Base-by-base conservation (phyloP, 2,113 vertebrate species). In the Heptranchias perlo region DNA sequence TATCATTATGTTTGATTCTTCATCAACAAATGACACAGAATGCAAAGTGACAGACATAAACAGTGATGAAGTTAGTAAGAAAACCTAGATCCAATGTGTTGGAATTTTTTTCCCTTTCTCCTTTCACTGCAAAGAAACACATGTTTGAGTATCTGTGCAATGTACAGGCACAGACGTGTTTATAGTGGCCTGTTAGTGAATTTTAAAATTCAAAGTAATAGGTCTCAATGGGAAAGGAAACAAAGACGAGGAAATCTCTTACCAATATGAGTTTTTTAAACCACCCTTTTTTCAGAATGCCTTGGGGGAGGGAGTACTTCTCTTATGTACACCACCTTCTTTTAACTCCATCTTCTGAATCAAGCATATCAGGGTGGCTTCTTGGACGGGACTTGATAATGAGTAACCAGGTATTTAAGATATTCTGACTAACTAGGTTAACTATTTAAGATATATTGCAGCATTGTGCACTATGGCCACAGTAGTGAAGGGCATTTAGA, bases 41-140 rank as follows among this genome's bases (percentile, higher is more conserved):
- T 54, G 4, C 5, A 21, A 4, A n/a, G 14, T 73, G 86, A 35
- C 28, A 14, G 54, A 65, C 13, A 21, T 97, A 97, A 95, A 87
- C 21, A 31, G 31, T 44, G 52, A 69, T 67, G 44, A 78, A 58
- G 49, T 87, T 62, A n/a, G 7, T 4, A 21, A 35, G 64, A 89
- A 82, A 39, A 96, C 35, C 4, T 47, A 67, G 8, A 93, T 93
- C 61, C 52, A 18, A 18, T 39, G 2, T 6, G 78, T 44, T 44
- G 39, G n/a, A 78, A 14, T 78, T 78, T 78, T 39, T 4, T 10
- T 49, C 18, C 7, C 7, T 10, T 49, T 39, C 35, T 67, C 18
- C 21, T 1, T 31, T 21, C 4, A 3, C 18, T 39, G 2, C 14
- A 13, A 87, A 16, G 31, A 82, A 82, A 44, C 39, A 21, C n/a